These are phyloP conservation scores for Heliconius nattereri DNA, from an alignment of 1,140 invertebrate species.

Conservation along the genomic window DNA sequence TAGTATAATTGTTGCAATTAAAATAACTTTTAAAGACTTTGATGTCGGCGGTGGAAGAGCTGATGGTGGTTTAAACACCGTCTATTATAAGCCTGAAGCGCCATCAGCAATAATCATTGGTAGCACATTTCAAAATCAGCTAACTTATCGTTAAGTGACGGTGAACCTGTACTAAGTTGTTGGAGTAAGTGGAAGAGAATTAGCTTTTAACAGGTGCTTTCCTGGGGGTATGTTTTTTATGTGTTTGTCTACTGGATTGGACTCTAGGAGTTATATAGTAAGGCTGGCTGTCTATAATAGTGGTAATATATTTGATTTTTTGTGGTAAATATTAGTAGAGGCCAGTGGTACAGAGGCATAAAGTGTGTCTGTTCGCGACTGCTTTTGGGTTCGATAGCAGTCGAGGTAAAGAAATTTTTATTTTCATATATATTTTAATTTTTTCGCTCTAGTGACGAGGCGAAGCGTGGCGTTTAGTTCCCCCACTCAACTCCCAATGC, in stretches of 20 bases:
- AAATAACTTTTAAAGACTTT: slow-evolving; percentile 11
- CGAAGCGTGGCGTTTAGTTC: too few species aligned
- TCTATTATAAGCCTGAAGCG: slow-evolving; percentile 19
- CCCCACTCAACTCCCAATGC: too few species aligned
- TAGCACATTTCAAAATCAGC: slow-evolving; percentile 36
- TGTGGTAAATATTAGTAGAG: too few species aligned
- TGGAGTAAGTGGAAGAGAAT: slow-evolving; percentile 11
- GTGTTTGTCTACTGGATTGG: background rate
- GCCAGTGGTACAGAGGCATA: too few species aligned
- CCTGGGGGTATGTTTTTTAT: slow-evolving; percentile 18
- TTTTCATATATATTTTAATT: too few species aligned
- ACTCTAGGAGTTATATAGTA: too few species aligned
- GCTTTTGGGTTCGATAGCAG: too few species aligned
- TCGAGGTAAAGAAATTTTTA: too few species aligned
- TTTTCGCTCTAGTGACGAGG: too few species aligned
- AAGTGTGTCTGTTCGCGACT: too few species aligned
- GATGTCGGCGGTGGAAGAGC: slow-evolving; percentile 3
- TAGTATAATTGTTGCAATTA: slow-evolving; percentile 29
- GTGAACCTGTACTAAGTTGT: slow-evolving; percentile 24
- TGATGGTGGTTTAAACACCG: slow-evolving; percentile 22
- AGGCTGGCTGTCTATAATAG: too few species aligned
- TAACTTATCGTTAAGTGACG: slow-evolving; percentile 27
- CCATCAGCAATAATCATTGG: slow-evolving; percentile 33
- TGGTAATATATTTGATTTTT: too few species aligned
- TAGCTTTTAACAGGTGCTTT: slow-evolving; percentile 20